Base-by-base conservation (phyloP, 2,888 invertebrate genomes). In the Drosophila nigricruria region DNA sequence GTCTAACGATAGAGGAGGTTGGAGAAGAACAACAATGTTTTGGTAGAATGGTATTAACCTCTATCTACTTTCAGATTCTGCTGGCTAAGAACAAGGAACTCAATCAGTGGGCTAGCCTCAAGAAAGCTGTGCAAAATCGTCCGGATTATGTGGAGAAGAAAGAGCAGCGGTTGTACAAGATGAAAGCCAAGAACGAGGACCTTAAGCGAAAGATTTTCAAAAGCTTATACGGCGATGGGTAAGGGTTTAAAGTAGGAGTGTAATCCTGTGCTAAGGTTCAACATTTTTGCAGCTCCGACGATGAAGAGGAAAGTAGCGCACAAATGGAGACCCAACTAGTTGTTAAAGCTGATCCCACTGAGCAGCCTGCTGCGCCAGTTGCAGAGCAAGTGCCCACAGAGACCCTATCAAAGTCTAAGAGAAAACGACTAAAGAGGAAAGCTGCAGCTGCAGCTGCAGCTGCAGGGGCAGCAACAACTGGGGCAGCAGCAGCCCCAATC, bases 31-130 rank as follows among this genome's bases (percentile, higher is more conserved):
- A 0, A 9, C 1, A 0, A 20, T 20, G 3, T 0, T 4, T 34
- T 30, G 3, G 12, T 0, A 2, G 1, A 1, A 8, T 14, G 2
- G 1, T 16, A 18, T 8, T 27, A 59, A 59, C 18, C 6, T 8
- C 8, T 2, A 0, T 34, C 16, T 73, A 56, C 92, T 45, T 93
- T 25, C 89, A 98, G 97, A 98, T 99, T 88, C 94, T 99, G 64
- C 93, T 95, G 82, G 98, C 98, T 0, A 96, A 97, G 90, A 99
- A 99, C 92, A 96, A 95, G 79, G 99, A 99, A 92, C 93, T 99
- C 10, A 99, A 99, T 88, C 95, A 96, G 84, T 99, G 99, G 99
- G 98, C 96, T 81, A 97, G 98, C 0, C 93, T 99, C 5, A 98
- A 97, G 93, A 97, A 96, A 93, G 94, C 97, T 0, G 94, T 96